Conservation (phyloP, 1,140 invertebrate species). For the Drosophila micromelanica region DNA sequence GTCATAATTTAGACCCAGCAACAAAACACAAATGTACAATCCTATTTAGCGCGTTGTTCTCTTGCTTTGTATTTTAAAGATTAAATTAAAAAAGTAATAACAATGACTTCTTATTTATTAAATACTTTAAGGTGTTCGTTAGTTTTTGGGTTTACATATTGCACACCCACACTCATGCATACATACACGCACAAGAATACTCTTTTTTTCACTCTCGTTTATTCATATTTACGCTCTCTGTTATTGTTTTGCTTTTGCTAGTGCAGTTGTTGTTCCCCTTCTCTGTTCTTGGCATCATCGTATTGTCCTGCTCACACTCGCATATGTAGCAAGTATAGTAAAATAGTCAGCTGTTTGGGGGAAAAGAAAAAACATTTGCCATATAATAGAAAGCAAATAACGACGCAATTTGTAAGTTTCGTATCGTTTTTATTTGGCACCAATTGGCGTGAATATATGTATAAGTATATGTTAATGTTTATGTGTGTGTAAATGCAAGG, state of each 20-base stretch:
- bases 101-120: conserved; percentile 17
- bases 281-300: conserved; percentile 23
- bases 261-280: conserved; percentile 39
- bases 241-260: conserved; percentile 78
- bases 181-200: conserved; percentile 22
- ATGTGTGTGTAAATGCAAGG: conserved; percentile 22
- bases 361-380: conserved; percentile 24
- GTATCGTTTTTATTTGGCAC: conserved; percentile 20
- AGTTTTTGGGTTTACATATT: conserved; percentile 23
- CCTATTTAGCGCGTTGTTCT: not conserved
- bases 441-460: conserved; percentile 23
- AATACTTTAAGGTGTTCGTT: conserved; percentile 21
- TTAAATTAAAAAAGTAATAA: not conserved
- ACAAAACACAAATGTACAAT: not conserved
- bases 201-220: conserved; percentile 37
- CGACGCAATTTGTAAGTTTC: conserved; percentile 40
- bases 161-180: conserved; percentile 3
- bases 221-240: conserved; percentile 58
- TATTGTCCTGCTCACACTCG: conserved; percentile 46
- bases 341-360: conserved; percentile 40
- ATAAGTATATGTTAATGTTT: not conserved
- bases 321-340: not conserved
- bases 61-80: not conserved
- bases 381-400: conserved; percentile 20
- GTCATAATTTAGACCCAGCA: conserved; percentile 35